Evolutionary conservation across 2,113 vertebrate species (phyloP), one percentile per base, ranked within the genome.

Genomic region (Gasterosteus aculeatus): DNA sequence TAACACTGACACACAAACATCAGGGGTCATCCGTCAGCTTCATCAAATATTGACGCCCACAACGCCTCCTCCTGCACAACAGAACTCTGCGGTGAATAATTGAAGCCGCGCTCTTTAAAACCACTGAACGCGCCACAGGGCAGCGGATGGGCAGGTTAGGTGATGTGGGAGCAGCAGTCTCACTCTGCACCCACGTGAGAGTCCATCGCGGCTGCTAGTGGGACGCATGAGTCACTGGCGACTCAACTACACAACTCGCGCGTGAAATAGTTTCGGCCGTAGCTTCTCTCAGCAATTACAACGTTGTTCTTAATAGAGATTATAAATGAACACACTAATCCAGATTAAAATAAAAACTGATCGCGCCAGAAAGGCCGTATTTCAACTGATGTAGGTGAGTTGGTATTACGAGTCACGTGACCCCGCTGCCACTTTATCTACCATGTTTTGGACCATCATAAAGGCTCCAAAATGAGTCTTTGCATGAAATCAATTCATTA

Each of bases 21-120:
- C 51, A 16, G 39, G 68, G 75, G 78, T 85, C 86, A 84, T 87
- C 83, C 74, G 65, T 92, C 87, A 86, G 67, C 83, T 65, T 42
- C 4, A 19, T 90, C 80, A 88, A 90, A 90, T 87, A 92, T 90
- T 85, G 75, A 90, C 71, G 14, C 76, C 83, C 62, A 77, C 84
- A 41, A 74, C 61, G 78, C 79, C 54, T 71, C 58, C 64, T 39
- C 5, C 70, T 26, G 4, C 39, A 66, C 69, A 85, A 26, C 78
- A 73, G 16, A 70, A 78, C 81, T 78, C 74, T 81, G 83, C 49
- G n/a, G 81, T 88, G 69, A 89, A 86, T 89, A 82, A 88, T 89
- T 89, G 69, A 92, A 82, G 82, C 70, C 81, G 66, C 72, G 68
- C 5, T 54, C 51, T 86, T 83, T 57, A 71, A 73, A 77, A 63